These are phyloP conservation scores for Columba livia DNA, from an alignment of 2,113 vertebrate genomes.

Conservation along the genomic window DNA sequence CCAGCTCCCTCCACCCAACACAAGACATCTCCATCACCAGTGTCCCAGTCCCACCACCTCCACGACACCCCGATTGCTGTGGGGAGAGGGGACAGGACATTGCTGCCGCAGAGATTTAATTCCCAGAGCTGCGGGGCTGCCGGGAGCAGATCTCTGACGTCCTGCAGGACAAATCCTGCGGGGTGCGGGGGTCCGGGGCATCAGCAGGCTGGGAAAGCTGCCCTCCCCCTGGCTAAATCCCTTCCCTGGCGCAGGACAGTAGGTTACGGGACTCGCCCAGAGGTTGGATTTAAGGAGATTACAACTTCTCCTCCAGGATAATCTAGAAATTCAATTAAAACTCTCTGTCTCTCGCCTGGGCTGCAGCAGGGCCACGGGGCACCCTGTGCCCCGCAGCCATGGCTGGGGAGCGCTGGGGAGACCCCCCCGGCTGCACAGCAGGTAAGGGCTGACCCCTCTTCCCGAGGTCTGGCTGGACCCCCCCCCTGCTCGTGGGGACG, in stretches of 20 bases:
- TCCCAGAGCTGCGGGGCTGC: accelerated
- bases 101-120: not conserved
- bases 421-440: not conserved
- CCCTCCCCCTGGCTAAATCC: conserved; percentile 64
- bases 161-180: not conserved
- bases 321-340: conserved; percentile 72
- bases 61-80: too few relatives aligned
- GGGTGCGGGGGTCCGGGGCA: not conserved
- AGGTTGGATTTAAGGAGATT: conserved; percentile 72
- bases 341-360: conserved; percentile 36
- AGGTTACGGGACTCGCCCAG: conserved; percentile 60
- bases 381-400: conserved; percentile 47
- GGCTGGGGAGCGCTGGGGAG: not conserved
- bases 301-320: conserved; percentile 64
- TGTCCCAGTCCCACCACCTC: accelerated
- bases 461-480: accelerated
- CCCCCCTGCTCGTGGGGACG: too few relatives aligned
- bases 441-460: conserved; percentile 44
- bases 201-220: not conserved
- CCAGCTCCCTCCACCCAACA: not conserved
- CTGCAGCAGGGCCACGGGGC: conserved; percentile 55
- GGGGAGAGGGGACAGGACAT: not conserved
- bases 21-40: not conserved
- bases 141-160: not conserved
- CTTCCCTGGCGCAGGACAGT: conserved; percentile 43